A percentile compares a stretch with the other conserved stretches of the same genome.
Evolutionary conservation across 2,888 invertebrate genomes (phyloP).

Genomic region (Frankliniella fusca): DNA sequence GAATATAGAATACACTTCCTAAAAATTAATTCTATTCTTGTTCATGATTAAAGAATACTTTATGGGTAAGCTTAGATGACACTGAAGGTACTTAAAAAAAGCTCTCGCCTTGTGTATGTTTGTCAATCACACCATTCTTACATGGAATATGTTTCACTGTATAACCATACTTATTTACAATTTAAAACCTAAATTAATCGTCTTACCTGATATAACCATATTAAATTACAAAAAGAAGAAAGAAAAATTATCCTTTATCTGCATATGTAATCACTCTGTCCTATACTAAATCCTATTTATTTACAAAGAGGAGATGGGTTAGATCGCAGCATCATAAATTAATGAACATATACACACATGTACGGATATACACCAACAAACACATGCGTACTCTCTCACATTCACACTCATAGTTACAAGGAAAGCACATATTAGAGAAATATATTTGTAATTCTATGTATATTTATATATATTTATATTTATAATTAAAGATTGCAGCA

Average conservation of each 20-base stretch:
- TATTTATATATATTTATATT: neutral
- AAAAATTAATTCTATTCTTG: slow-evolving; percentile 9
- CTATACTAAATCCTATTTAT: slow-evolving; percentile 5
- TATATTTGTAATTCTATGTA: neutral
- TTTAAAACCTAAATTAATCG: slow-evolving; percentile 8
- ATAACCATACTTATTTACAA: slow-evolving; percentile 22
- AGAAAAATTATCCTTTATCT: neutral
- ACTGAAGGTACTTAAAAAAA: slow-evolving; percentile 7
- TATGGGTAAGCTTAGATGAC: slow-evolving; percentile 2
- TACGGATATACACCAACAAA: neutral
- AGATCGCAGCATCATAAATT: slow-evolving; percentile 9
- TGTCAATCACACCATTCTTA: slow-evolving; percentile 1
- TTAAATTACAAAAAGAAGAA: slow-evolving; percentile 21
- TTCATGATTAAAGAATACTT: slow-evolving; percentile 20
- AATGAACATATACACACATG: slow-evolving; percentile 21
- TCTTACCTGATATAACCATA: slow-evolving; percentile 21
- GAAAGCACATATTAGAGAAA: slow-evolving; percentile 25
- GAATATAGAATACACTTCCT: neutral
- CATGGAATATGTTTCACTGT: slow-evolving; percentile 23
- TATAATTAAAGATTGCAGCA: slow-evolving; percentile 1
- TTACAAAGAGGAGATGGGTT: slow-evolving; percentile 19
- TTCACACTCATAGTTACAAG: slow-evolving; percentile 16
- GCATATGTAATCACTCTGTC: slow-evolving; percentile 2
- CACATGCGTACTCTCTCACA: slow-evolving; percentile 11
- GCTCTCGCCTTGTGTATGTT: slow-evolving; percentile 4